Base-by-base conservation (phyloP, 2,888 invertebrate genomes). In the Xestoiulus laeticollis region DNA sequence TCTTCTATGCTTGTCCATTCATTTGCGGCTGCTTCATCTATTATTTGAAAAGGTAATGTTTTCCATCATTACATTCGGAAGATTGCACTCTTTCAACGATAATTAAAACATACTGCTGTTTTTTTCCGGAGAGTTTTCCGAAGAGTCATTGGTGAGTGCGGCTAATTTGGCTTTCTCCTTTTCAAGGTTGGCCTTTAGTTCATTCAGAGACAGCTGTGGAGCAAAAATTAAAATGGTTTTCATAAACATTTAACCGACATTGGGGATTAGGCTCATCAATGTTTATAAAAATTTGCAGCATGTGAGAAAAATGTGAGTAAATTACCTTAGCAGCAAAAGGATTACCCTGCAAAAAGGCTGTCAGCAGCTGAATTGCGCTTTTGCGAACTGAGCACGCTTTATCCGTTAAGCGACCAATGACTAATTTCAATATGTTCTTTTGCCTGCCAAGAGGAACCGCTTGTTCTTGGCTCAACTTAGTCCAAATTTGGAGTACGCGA, bases 321-420 rank as follows among this genome's bases (percentile, higher is more conserved):
- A 44, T 85, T 88, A 90, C 90, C 88, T 89, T 89, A 0, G 95
- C 95, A n/a, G 96, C 95, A 92, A 95, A 98, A 5, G 96, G 96
- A 93, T 99, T 98, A 89, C 95, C 94, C 91, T 96, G 95, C 78
- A 99, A 92, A 91, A 98, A 95, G 22, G 95, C 93, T 89, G 95
- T 95, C 5, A 97, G 91, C 53, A 97, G 93, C 90, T 95, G 95
- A 88, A 97, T 94, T 3, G 98, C 96, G 89, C 95, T 94, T 92
- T 97, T 98, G 44, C 98, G 94, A 0, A 98, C 98, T 88, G 94
- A 93, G 8, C 96, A 95, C 1, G 96, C 96, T 91, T 96, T 96
- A 92, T 99, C 99, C 87, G 94, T 93, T 82, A 99, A 92, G 32
- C 97, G 95, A 10, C 94, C 94, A 16, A 95, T 94, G 0, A 94